Conservation (phyloP, 30 jellyfish, hydroid and myxozoan species). For the Hydra vulgaris region DNA sequence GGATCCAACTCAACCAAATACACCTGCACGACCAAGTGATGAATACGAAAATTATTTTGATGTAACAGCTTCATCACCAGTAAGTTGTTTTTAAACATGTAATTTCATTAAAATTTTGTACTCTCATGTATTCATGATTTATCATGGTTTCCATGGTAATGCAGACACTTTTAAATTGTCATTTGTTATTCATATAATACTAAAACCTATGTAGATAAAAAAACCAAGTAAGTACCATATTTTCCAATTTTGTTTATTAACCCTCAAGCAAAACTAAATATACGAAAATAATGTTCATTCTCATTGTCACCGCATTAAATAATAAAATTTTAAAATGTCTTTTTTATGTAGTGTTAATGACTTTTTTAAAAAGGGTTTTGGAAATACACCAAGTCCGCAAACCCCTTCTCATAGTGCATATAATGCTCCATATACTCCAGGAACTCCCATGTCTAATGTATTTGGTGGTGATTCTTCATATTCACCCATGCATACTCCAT, state of each 20-base stretch:
- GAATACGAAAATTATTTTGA: conserved; percentile 88
- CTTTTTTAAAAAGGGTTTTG: conserved; percentile 66
- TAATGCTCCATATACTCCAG: conserved; percentile 94
- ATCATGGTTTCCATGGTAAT: too few species aligned
- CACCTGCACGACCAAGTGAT: conserved; percentile 98
- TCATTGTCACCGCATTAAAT: too few species aligned
- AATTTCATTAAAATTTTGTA: background rate
- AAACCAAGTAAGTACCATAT: too few species aligned
- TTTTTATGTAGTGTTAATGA: background rate
- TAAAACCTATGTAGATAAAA: too few species aligned
- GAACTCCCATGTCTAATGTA: conserved; percentile 84
- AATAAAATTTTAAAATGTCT: too few species aligned
- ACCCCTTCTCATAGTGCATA: conserved; percentile 91
- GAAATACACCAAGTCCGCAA: conserved; percentile 87
- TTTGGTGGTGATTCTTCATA: conserved; percentile 83
- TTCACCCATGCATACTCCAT: conserved; percentile 92
- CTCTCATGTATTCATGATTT: background rate
- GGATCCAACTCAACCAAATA: conserved; percentile 99
- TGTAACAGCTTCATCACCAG: conserved; percentile 97
- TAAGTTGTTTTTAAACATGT: conserved; percentile 15
- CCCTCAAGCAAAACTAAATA: too few species aligned
- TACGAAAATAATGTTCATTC: background rate
- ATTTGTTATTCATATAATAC: too few species aligned
- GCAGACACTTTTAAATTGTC: too few species aligned
- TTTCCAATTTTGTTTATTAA: too few species aligned